Evolutionary conservation across 2,888 invertebrate species (phyloP), one percentile per base, ranked within the genome.

Genomic region (Neoaliturus tenellus): DNA sequence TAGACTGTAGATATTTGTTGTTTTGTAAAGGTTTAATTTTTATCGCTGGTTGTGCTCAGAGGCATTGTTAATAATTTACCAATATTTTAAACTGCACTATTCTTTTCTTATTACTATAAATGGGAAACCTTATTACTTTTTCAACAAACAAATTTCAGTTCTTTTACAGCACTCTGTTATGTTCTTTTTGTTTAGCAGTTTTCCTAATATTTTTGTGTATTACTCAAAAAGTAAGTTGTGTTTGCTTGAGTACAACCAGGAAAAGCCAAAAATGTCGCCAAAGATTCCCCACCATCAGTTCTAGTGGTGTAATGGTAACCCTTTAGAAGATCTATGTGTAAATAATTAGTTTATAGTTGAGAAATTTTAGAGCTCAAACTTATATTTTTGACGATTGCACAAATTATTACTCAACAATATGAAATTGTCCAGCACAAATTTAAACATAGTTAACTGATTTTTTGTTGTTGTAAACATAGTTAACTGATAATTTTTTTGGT

Each of bases 351-450:
- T 2, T 75, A 69, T 17, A 20, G 6, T 25, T 75, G 28, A 41
- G 48, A 48, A 75, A 48, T 28, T 39, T 41, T 75, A 75, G 75
- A 75, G 75, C 75, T 75, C 75, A 75, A 75, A 75, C 75, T 8
- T 71, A 41, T 39, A 39, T 71, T 71, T n/a, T 71, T 71, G 23
- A 71, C 39, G 17, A 41, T 33, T 41, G 71, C 71, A 71, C 71
- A 71, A 39, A 71, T 62, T 55, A 5, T 71, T 17, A 71, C 6
- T 20, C 35, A 71, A 62, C 28, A 55, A 6, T 51, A 51, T 62
- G n/a, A 62, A 62, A 62, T 62, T 62, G 62, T 62, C 62, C 62
- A 62, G 62, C 62, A 62, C 62, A 62, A 62, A 62, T 31, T 62
- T 28, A 55, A 23, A 23, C 55, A 55, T 55, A 55, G 55, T 23